Base-by-base conservation (phyloP, 1,140 invertebrate species). In the Capitella teleta region DNA sequence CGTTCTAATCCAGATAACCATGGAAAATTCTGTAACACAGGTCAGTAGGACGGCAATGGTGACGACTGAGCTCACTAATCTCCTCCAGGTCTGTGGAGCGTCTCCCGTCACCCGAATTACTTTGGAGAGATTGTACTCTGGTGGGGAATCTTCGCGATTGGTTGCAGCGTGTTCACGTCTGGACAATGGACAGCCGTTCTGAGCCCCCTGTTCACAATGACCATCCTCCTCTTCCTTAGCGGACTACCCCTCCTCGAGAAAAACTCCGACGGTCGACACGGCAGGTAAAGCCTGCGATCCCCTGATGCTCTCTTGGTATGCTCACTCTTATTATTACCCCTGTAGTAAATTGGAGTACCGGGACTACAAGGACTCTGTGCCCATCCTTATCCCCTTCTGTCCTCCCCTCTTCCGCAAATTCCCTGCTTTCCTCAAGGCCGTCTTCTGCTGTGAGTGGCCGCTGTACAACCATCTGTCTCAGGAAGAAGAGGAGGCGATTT, bases 111-210 rank as follows among this genome's bases (percentile, higher is more conserved):
- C 74, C 91, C 91, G 0, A 95, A 95, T 68, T 95, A 95, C 64
- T 92, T 94, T 70, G 91, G 91, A 1, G 91, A 95, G 74, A 87
- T 95, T 25, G 76, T 87, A 0, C 76, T 94, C 1, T 95, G 91
- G 91, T 89, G 87, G 82, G 89, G 89, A 1, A 83, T 94, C 40
- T 94, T 92, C 63, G 79, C 87, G 36, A 87, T 92, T 65, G 86
- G 87, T 0, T 69, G 88, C 1, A 89, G 87, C 61, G 83, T 90
- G 2, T 81, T 93, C 40, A 21, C 46, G 82, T 83, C 28, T 62
- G 80, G 45, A 82, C 91, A 75, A 86, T 71, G 85, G 83, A 74
- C 86, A 10, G 84, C 82, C 10, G 83, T 94, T 60, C 74, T 87
- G 28, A 90, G 87, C 4, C 90, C 89, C 5, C 75, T 93, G 30